A percentile compares a stretch with the other conserved stretches of the same genome.
Conservation (phyloP, 2,888 invertebrate species). For the Lottia gigantea region DNA sequence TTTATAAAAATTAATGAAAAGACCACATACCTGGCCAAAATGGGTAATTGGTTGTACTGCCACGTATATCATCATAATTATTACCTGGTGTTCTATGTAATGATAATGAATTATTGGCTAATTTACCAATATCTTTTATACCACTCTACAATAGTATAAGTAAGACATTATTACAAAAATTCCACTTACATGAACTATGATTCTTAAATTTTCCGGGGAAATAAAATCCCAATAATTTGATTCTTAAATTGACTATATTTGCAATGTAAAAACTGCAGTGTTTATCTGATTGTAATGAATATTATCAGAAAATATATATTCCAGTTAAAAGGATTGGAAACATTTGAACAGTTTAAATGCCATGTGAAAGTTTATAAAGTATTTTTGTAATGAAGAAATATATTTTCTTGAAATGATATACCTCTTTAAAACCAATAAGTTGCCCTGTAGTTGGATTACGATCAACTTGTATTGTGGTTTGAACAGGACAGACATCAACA, state of each 20-base stretch:
- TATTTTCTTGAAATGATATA: constrained; percentile 22
- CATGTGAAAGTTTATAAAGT: no score
- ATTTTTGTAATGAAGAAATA: no score
- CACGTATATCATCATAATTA: constrained; percentile 78
- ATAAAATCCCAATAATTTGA: no score
- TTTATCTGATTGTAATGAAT: no score
- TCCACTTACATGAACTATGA: background rate
- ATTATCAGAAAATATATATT: background rate
- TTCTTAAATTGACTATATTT: no score
- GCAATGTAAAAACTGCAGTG: no score
- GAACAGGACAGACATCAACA: constrained; percentile 52
- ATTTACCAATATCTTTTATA: constrained; percentile 73
- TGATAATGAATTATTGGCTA: constrained; percentile 81
- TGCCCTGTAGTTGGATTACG: constrained; percentile 82
- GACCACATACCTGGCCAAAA: constrained; percentile 82
- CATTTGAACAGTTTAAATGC: no score
- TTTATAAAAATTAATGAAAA: no score
- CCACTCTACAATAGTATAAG: constrained; percentile 52
- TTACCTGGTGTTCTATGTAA: constrained; percentile 82
- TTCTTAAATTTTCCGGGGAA: background rate
- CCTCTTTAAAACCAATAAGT: constrained; percentile 75
- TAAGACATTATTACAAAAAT: background rate
- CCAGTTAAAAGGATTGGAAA: no score
- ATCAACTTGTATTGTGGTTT: constrained; percentile 72
- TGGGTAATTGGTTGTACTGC: constrained; percentile 83